These are phyloP conservation scores for Nautilus pompilius DNA, from an alignment of 1,140 invertebrate genomes.

Conservation along the genomic window DNA sequence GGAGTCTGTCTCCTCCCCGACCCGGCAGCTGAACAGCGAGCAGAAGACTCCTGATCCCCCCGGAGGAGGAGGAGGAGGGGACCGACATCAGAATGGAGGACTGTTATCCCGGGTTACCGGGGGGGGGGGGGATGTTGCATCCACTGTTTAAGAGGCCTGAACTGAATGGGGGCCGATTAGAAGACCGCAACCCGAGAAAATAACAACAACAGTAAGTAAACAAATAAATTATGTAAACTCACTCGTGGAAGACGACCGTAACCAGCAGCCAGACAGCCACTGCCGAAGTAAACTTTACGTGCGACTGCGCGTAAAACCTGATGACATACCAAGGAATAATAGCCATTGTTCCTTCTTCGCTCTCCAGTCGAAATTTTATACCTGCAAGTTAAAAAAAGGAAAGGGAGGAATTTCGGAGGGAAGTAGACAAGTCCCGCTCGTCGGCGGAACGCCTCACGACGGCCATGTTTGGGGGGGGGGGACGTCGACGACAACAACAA, in stretches of 20 bases:
- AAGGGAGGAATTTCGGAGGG: background rate
- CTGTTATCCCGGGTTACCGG: no score
- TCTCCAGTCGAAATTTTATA: background rate
- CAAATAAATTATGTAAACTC: background rate
- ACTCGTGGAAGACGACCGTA: constrained; percentile 34
- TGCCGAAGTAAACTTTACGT: constrained; percentile 32
- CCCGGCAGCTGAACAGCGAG: no score
- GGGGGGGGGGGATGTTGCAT: no score
- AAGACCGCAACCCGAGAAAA: no score
- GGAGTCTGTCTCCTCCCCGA: no score
- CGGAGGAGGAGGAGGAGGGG: no score
- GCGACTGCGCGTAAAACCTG: constrained; percentile 34
- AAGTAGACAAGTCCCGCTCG: background rate
- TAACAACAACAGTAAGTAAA: background rate
- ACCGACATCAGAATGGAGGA: no score
- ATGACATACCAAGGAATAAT: constrained; percentile 44
- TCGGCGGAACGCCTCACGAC: background rate
- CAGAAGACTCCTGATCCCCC: no score
- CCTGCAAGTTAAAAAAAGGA: background rate
- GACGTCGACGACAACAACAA: background rate
- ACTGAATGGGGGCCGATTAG: no score
- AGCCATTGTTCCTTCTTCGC: no score
- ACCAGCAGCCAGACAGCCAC: constrained; percentile 18
- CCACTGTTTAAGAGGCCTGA: no score
- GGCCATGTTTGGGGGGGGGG: background rate